Conservation (phyloP, 2,888 invertebrate species). For the Petrolisthes manimaculis region DNA sequence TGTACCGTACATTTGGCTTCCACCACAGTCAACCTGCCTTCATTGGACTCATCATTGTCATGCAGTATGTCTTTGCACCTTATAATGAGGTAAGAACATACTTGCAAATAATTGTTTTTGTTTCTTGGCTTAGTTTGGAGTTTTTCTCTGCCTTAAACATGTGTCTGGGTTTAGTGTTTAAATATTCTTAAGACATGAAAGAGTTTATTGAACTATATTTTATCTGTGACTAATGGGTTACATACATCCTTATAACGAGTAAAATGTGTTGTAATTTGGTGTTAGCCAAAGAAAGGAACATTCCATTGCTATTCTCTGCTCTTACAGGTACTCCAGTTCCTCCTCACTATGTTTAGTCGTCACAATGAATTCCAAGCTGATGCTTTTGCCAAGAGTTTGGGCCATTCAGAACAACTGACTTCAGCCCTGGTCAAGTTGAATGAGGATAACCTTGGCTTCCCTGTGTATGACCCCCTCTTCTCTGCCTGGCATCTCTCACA, state of each 20-base stretch:
- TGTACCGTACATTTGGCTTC: constrained; percentile 94
- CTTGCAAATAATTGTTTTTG: not conserved
- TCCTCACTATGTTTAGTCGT: constrained; percentile 86
- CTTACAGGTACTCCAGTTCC: constrained; percentile 76
- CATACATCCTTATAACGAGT: too few relatives aligned
- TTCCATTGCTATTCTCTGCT: not conserved
- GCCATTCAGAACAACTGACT: constrained; percentile 80
- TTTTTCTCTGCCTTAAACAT: too few relatives aligned
- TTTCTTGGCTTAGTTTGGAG: too few relatives aligned
- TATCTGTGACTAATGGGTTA: too few relatives aligned
- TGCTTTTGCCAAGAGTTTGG: constrained; percentile 85
- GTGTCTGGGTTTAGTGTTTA: too few relatives aligned
- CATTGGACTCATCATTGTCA: constrained; percentile 89
- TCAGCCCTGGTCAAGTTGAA: constrained; percentile 92
- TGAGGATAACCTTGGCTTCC: constrained; percentile 95
- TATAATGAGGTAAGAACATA: constrained; percentile 81
- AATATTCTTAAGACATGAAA: too few relatives aligned
- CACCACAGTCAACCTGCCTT: constrained; percentile 83
- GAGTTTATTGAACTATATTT: too few relatives aligned
- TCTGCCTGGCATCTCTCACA: constrained; percentile 97
- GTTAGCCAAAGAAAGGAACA: too few relatives aligned
- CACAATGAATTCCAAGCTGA: constrained; percentile 97
- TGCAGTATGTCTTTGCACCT: constrained; percentile 92
- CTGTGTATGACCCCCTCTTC: constrained; percentile 91
- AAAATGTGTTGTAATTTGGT: too few relatives aligned